phyloP scores from a whole-genome alignment of 2,888 invertebrate genomes.

The Lepidochitona cinerea region DNA sequence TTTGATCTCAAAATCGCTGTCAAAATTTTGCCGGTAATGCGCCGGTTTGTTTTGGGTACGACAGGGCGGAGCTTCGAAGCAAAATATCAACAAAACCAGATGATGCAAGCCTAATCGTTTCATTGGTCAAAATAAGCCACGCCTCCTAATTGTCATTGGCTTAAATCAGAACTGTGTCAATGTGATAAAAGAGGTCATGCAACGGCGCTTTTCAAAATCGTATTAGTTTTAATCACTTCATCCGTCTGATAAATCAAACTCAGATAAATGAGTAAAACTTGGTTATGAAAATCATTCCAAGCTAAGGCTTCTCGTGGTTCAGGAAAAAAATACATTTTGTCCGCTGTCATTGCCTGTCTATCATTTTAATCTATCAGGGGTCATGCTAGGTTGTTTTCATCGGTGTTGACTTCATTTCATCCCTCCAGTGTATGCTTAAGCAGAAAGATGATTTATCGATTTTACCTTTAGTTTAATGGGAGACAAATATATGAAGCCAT shows the following conservation, averaged over 20 bases:
- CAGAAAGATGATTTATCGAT: too few relatives aligned
- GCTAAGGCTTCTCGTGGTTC: too few relatives aligned
- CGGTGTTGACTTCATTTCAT: constrained; percentile 19
- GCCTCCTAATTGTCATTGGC: not conserved
- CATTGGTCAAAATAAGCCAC: not conserved
- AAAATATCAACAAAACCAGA: constrained; percentile 63
- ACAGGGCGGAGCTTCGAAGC: constrained; percentile 49
- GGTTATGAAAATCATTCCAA: too few relatives aligned
- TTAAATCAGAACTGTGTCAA: not conserved
- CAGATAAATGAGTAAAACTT: too few relatives aligned
- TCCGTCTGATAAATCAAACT: too few relatives aligned
- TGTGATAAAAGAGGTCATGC: not conserved
- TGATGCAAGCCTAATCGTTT: constrained; percentile 32
- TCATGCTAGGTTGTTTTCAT: constrained; percentile 11
- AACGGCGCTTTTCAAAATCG: too few relatives aligned
- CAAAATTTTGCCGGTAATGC: constrained; percentile 40
- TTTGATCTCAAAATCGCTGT: constrained; percentile 12
- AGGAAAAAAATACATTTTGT: too few relatives aligned
- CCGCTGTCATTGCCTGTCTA: not conserved
- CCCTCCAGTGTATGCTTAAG: constrained; percentile 8
- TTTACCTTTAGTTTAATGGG: too few relatives aligned
- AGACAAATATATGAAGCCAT: too few relatives aligned
- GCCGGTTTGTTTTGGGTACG: constrained; percentile 70
- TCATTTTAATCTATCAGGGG: not conserved
- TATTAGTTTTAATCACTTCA: too few relatives aligned